Base-by-base conservation (phyloP, 2,797 vertebrate species). In the Pantherophis vulpinus region DNA sequence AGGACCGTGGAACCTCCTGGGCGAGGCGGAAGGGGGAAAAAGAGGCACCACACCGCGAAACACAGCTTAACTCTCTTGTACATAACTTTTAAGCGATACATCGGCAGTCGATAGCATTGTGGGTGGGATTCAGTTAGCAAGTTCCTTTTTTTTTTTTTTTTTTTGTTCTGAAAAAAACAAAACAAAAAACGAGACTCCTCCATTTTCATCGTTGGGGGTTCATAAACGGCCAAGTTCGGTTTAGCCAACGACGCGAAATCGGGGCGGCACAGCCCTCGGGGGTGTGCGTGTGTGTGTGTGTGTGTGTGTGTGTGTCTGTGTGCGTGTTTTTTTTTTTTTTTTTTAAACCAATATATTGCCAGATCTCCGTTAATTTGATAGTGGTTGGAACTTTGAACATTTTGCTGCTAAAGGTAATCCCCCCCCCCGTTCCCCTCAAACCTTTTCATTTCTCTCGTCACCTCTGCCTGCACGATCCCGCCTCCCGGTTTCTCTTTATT, bases 11-110 rank as follows among this genome's bases (percentile, higher is more conserved):
- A 63, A 91, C 96, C 96, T 89, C 93, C 87, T 4, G 94, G 91
- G 9, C 1, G 4, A 94, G 95, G 93, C 95, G 91, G 91, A 86
- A 42, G 66, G 90, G 90, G 74, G 27, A 23, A 27, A 66, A 27
- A 66, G 61, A 66, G 32, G 90, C 79, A 37, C 56, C 79, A 47
- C 14, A 55, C 12, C 37, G 10, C 32, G 11, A 63, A 95, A 96
- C 97, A 96, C 95, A 86, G 97, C 97, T 97, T 96, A 25, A 94
- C 95, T 20, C 58, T 95, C 97, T 97, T 98, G 98, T 98, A 98
- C 97, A 98, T 98, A 98, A 98, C 97, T 98, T 98, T 98, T 98
- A 98, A 98, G 96, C 97, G 97, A 94, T 97, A 55, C 55, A 96
- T 92, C 20, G 93, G 94, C 93, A 95, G 96, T 96, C 97, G 95